These are phyloP conservation scores for Thunnus albacares DNA, from an alignment of 2,797 vertebrate species.

Conservation along the genomic window DNA sequence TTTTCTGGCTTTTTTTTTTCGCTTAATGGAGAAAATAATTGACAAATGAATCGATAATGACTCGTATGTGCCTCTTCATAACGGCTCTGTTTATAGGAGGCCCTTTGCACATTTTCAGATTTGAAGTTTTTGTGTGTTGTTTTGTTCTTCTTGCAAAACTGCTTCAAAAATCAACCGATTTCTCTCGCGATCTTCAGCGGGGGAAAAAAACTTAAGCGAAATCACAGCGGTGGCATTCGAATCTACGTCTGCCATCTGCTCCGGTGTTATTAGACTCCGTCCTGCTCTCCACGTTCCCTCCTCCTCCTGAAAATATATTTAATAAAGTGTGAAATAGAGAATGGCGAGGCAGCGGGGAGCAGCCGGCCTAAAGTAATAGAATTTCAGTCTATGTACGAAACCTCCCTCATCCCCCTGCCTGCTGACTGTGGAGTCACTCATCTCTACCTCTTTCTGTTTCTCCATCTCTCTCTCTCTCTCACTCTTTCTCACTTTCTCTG, in stretches of 20 bases:
- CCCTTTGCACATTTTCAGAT: no score
- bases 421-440: constrained; percentile 38
- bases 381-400: constrained; percentile 46
- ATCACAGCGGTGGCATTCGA: not conserved
- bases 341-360: constrained; percentile 26
- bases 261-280: constrained; percentile 21
- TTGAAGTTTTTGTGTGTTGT: no score
- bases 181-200: not conserved
- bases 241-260: constrained; percentile 49
- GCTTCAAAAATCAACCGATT: not conserved
- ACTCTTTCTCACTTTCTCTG: no score
- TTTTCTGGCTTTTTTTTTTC: no score
- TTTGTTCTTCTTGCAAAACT: not conserved
- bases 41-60: no score
- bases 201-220: constrained; percentile 3
- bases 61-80: no score
- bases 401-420: constrained; percentile 41
- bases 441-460: constrained; percentile 1
- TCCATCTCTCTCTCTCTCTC: no score
- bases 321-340: constrained; percentile 72
- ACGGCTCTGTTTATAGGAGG: no score
- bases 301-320: constrained; percentile 44
- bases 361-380: constrained; percentile 38
- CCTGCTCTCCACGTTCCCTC: not conserved
- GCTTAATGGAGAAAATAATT: no score